Evolutionary conservation across 2,113 vertebrate species (phyloP), one percentile per base, ranked within the genome.

Genomic region (Raja brachyura): DNA sequence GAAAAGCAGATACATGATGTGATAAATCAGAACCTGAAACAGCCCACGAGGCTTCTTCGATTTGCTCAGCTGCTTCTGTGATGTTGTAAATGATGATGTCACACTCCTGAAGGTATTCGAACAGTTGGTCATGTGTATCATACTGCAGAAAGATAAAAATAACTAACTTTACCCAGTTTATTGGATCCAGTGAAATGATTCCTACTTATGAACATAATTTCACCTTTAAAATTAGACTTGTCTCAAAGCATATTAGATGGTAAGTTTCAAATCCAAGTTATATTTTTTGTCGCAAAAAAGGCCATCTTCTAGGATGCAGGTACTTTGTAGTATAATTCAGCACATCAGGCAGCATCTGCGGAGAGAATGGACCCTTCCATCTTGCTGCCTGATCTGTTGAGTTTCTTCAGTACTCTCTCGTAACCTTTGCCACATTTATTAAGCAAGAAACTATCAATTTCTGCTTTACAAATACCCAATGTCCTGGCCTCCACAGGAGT

Each of bases 21-120:
- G 59, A 16, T 88, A 88, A 86, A 59, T 95, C 96, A 94, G 68
- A 93, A 99, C 98, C 98, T 93, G 97, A 96, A 73, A 97, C 96
- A 16, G 98, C 98, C 98, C 98, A 99, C 0, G 61, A 93, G 70
- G 98, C 98, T 75, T 99, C 98, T 0, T 97, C 97, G 59, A 96
- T 95, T 94, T 98, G 97, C 31, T 95, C 94, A 0, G 93, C 25
- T 93, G 96, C 93, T 94, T 98, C 97, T 5, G 95, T 97, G 93
- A 99, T 96, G 94, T 99, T 98, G 93, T 98, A 99, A 86, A 99
- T 94, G 1, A 99, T 93, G 1, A 98, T 93, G 0, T 99, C 97
- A 83, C 98, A 98, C 8, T 96, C 95, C 96, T 98, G 94, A 93
- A 99, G 95, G 31, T 94, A 96, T 22, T 76, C 48, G 59, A 99